Conservation (phyloP, 2,888 invertebrate species). For the Mycalesis mineus region DNA sequence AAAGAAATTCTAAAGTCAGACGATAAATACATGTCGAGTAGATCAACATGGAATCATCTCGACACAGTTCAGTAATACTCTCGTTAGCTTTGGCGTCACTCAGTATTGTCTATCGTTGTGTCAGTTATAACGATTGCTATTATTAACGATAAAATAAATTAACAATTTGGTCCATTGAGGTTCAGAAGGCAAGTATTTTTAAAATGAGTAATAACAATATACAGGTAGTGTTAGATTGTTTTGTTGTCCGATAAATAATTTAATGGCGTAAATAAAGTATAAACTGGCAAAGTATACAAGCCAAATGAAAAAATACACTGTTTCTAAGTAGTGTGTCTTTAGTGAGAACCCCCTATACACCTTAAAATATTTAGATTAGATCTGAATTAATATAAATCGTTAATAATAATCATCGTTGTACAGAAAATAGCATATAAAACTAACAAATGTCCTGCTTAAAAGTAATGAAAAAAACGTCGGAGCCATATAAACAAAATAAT, state of each 20-base stretch:
- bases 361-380: too few relatives aligned
- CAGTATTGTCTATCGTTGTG: conserved; percentile 47
- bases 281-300: too few relatives aligned
- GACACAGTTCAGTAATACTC: conserved; percentile 61
- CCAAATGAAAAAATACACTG: too few relatives aligned
- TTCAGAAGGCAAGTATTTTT: too few relatives aligned
- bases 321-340: too few relatives aligned
- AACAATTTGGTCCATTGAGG: too few relatives aligned
- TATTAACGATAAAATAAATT: conserved; percentile 10
- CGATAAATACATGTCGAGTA: conserved; percentile 9
- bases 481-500: conserved; percentile 23
- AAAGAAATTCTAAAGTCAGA: conserved; percentile 20
- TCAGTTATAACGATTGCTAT: conserved; percentile 15
- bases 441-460: conserved; percentile 18
- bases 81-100: conserved; percentile 63
- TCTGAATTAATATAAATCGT: conserved; percentile 16
- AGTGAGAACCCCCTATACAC: too few relatives aligned
- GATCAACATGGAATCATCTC: conserved; percentile 39
- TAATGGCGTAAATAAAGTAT: too few relatives aligned
- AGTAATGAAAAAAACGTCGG: conserved; percentile 7
- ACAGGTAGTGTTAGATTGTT: too few relatives aligned
- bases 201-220: too few relatives aligned
- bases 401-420: conserved; percentile 39
- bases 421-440: conserved; percentile 32
- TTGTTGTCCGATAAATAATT: too few relatives aligned